Evolutionary conservation across 2,888 invertebrate genomes (phyloP).

Genomic region (Ischnura elegans): DNA sequence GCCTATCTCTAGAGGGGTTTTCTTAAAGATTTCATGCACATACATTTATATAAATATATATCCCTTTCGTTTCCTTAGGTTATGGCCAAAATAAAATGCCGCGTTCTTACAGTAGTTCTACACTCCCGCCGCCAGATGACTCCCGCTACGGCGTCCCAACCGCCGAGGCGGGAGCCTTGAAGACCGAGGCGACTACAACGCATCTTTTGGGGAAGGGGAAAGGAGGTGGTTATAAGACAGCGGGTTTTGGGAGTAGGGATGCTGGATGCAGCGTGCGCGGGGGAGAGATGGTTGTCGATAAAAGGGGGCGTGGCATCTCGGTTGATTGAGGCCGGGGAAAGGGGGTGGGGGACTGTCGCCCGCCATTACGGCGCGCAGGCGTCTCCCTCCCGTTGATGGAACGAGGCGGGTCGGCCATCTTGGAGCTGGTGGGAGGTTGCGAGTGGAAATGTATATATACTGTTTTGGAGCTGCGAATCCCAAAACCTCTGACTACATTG

Average conservation of each 20-base stretch:
- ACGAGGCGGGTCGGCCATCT: constrained; percentile 3
- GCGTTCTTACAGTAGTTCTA: not conserved
- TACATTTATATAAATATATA: no score
- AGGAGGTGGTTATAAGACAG: not conserved
- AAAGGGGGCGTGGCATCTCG: constrained; percentile 24
- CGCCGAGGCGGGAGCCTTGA: not conserved
- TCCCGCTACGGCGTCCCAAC: not conserved
- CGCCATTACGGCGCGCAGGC: constrained; percentile 51
- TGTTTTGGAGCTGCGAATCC: not conserved
- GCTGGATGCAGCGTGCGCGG: not conserved
- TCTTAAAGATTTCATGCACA: no score
- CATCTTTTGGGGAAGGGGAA: not conserved
- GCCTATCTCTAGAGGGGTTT: no score
- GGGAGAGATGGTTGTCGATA: not conserved
- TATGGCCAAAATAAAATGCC: no score
- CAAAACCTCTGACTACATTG: no score
- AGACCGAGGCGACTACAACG: no score
- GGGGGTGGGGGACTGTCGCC: not conserved
- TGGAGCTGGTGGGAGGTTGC: not conserved
- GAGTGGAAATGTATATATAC: no score
- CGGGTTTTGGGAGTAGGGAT: not conserved
- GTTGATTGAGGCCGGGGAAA: not conserved
- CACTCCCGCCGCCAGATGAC: not conserved
- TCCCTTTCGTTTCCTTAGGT: no score
- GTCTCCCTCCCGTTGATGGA: not conserved